phyloP scores from a whole-genome alignment of 1,140 invertebrate species.

The Temnothorax curvispinosus region DNA sequence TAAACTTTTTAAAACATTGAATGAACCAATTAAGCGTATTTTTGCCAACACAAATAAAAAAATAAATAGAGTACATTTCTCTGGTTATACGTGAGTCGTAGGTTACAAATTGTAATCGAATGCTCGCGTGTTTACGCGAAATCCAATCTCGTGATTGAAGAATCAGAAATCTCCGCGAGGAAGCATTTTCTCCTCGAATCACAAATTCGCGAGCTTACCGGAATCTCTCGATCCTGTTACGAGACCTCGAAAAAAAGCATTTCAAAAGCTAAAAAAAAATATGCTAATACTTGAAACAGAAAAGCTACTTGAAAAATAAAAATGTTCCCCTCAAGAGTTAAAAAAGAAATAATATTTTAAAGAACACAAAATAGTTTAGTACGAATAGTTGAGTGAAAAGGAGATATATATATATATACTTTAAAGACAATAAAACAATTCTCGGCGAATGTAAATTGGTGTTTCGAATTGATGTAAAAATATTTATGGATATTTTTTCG shows the following conservation, averaged over 20 bases:
- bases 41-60: not conserved
- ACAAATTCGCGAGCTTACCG: not conserved
- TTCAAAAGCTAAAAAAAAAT: not conserved
- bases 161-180: not conserved
- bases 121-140: slow-evolving; percentile 11
- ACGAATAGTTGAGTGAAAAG: not conserved
- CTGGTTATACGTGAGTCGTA: not conserved
- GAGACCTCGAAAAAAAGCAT: not conserved
- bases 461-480: not conserved
- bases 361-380: slow-evolving; percentile 3
- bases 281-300: not conserved
- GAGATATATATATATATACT: not conserved
- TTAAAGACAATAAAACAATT: not conserved
- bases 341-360: slow-evolving; percentile 3
- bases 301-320: not conserved
- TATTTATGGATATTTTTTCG: slow-evolving; percentile 1
- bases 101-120: slow-evolving; percentile 44
- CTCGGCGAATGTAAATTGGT: not conserved
- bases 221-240: not conserved
- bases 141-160: slow-evolving; percentile 52
- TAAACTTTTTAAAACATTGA: not conserved
- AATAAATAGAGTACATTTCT: not conserved
- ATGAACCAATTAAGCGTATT: not conserved
- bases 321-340: not conserved
- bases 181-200: not conserved